These are phyloP conservation scores for Sicus ferrugineus DNA, from an alignment of 2,888 invertebrate species.

Conservation along the genomic window DNA sequence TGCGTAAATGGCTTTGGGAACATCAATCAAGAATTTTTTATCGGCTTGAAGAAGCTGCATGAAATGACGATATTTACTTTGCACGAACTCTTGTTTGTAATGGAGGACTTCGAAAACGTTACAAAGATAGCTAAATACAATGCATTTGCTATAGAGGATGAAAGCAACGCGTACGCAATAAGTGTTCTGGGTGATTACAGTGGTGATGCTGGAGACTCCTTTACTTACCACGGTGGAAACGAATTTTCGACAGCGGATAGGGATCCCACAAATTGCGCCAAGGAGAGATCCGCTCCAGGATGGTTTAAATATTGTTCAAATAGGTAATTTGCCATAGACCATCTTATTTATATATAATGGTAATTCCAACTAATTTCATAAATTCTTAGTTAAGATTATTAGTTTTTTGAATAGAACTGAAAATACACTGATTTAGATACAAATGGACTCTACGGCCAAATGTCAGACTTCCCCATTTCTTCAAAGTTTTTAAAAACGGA, in stretches of 20 bases:
- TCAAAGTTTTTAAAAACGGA: no score
- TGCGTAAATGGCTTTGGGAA: slow-evolving; percentile 74
- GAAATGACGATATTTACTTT: slow-evolving; percentile 55
- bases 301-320: not conserved
- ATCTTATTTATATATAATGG: no score
- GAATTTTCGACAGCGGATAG: slow-evolving; percentile 72
- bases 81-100: slow-evolving; percentile 68
- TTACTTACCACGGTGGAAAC: slow-evolving; percentile 72
- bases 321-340: not conserved
- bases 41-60: slow-evolving; percentile 71
- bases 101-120: slow-evolving; percentile 69
- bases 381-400: no score
- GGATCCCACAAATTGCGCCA: slow-evolving; percentile 65
- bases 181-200: slow-evolving; percentile 70
- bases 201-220: slow-evolving; percentile 72
- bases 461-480: no score
- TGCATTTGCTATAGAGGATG: slow-evolving; percentile 71
- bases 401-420: no score
- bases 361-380: no score
- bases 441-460: no score
- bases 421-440: no score
- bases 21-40: slow-evolving; percentile 72
- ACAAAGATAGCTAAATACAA: slow-evolving; percentile 69
- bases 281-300: not conserved
- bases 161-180: slow-evolving; percentile 70